Evolutionary conservation across 2,113 vertebrate species (phyloP).

Genomic region (Empidonax alnorum): DNA sequence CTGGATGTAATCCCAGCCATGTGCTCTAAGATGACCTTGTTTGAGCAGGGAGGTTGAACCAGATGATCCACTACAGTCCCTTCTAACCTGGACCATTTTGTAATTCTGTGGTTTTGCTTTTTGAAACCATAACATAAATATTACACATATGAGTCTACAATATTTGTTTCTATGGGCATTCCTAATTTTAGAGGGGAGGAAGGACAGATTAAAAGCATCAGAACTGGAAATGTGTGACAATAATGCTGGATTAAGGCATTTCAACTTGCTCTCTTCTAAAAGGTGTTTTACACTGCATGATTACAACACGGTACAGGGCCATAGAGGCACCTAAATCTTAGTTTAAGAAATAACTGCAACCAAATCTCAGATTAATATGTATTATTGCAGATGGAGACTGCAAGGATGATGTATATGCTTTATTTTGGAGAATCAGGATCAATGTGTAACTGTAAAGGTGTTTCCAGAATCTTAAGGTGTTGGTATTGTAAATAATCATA

Average conservation of each 20-base stretch:
- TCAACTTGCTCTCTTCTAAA: neutral
- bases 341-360: neutral
- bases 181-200: neutral
- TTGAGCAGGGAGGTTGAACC: neutral
- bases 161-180: neutral
- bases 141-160: neutral
- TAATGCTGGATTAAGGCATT: neutral
- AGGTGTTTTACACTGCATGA: neutral
- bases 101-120: neutral
- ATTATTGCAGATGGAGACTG: neutral
- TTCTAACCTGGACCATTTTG: neutral
- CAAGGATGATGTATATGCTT: neutral
- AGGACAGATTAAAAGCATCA: neutral
- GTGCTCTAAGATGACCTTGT: neutral
- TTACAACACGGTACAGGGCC: neutral
- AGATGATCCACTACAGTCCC: too few species aligned
- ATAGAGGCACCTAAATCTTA: neutral
- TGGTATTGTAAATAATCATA: neutral
- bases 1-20: neutral
- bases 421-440: neutral
- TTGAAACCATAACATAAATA: accelerated
- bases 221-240: neutral
- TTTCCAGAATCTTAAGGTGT: neutral
- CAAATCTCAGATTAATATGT: neutral
- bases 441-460: neutral